Base-by-base conservation (phyloP, 2,888 invertebrate genomes). In the Schrankia costaestrigalis region DNA sequence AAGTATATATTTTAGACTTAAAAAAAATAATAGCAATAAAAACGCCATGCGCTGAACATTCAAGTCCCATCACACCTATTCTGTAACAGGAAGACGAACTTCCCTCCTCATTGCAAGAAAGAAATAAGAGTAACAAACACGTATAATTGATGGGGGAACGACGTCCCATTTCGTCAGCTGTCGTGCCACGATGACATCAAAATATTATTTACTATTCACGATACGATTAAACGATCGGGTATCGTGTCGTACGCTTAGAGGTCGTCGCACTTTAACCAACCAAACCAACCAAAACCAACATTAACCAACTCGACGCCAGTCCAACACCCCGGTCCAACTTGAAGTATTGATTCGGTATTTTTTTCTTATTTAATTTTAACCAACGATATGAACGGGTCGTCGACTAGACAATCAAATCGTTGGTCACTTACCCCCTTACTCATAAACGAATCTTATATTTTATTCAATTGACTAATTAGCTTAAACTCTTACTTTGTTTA, bases 91-190 rank as follows among this genome's bases (percentile, higher is more conserved):
- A 69, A 70, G 56, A 53, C 34, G 32, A 44, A 49, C 62, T 60
- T 56, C 62, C 62, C 60, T 34, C 62, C 60, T 34, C 37, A 51
- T 48, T 42, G 52, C 32, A 28, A 38, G 48, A 54, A 56, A 51
- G 51, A 44, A 56, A 56, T 46, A 56, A 48, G 43, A 56, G 37
- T 13, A 56, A 56, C 53, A 56, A 56, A 54, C 52, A 46, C 17
- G 36, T 37, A 51, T 70, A 70, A 70, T 70, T 70, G 69, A 70
- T 69, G 70, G 63, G 69, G 69, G 61, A 63, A 51, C 64, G 70
- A 70, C 70, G 56, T 53, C 50, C 56, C 70, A 51, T 70, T 70
- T 70, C 70, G 55, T 69, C 70, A 66, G 69, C 64, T 66, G 70
- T 63, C 66, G 39, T 46, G 55, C 35, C 40, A 49, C 57, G 68